These are phyloP conservation scores for Eolophus roseicapilla DNA, from an alignment of 2,113 vertebrate genomes.

Conservation along the genomic window DNA sequence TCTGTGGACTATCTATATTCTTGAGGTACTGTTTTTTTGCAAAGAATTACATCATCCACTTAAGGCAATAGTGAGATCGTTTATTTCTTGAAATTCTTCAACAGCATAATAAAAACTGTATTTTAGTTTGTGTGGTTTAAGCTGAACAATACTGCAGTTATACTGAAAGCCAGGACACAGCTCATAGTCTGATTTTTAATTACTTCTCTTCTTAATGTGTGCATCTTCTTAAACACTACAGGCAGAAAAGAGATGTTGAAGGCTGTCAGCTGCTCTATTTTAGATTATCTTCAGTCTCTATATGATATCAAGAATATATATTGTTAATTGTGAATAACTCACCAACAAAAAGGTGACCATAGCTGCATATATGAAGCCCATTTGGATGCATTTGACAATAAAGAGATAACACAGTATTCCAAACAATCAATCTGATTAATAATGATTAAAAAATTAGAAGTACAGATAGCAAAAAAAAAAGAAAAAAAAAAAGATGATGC, in stretches of 20 bases:
- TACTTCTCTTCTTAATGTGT: background rate
- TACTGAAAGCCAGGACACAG: background rate
- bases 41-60: conserved; percentile 39
- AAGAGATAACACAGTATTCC: background rate
- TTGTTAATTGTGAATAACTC: background rate
- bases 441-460: background rate
- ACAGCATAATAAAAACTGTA: conserved; percentile 26
- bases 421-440: background rate
- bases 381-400: background rate
- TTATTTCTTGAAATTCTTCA: conserved; percentile 62
- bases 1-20: background rate
- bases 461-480: background rate
- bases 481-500: too few relatives aligned
- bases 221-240: background rate
- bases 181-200: conserved; percentile 63
- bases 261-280: background rate
- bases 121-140: conserved; percentile 19
- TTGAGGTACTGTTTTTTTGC: background rate
- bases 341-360: background rate
- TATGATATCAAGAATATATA: background rate
- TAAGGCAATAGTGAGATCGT: conserved; percentile 43
- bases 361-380: background rate
- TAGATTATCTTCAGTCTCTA: background rate
- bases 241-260: background rate
- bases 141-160: background rate